Conservation (phyloP, 1,140 invertebrate species). For the Drosophila pruinosa region DNA sequence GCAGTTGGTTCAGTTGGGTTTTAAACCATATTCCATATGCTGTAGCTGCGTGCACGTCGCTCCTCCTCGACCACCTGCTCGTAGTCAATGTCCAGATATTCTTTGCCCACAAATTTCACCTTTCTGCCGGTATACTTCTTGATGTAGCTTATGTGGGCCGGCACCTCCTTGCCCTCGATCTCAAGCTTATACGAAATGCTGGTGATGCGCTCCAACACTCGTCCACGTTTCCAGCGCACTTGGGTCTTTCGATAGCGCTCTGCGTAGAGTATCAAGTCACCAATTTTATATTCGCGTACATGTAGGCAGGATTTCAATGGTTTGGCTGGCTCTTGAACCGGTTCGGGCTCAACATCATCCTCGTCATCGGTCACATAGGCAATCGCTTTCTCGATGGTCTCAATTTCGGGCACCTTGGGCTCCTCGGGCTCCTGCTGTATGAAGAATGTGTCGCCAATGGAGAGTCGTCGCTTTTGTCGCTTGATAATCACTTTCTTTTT, state of each 20-base stretch:
- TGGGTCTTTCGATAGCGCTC: conserved; percentile 77
- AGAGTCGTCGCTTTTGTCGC: conserved; percentile 69
- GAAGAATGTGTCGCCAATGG: conserved; percentile 72
- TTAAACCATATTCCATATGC: conserved; percentile 82
- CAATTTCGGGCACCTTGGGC: conserved; percentile 56
- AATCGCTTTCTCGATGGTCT: conserved; percentile 75
- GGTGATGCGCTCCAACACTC: conserved; percentile 71
- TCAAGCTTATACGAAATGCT: conserved; percentile 79
- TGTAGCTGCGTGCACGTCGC: conserved; percentile 72
- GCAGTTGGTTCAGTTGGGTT: background rate
- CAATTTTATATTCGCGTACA: conserved; percentile 68
- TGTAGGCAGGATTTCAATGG: conserved; percentile 74
- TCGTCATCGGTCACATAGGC: conserved; percentile 72
- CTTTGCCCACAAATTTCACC: conserved; percentile 77
- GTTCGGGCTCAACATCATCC: conserved; percentile 19
- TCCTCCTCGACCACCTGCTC: conserved; percentile 79
- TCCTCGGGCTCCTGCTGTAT: conserved; percentile 63
- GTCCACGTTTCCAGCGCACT: conserved; percentile 74
- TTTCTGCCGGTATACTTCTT: conserved; percentile 78
- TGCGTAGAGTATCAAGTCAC: conserved; percentile 72
- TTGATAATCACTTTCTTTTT: conserved; percentile 82
- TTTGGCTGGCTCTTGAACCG: conserved; percentile 34
- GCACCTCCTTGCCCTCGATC: conserved; percentile 75
- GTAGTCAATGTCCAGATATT: conserved; percentile 81
- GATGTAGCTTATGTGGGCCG: conserved; percentile 76